Evolutionary conservation across 2,888 invertebrate species (phyloP).

Genomic region (Polydrusus cervinus): DNA sequence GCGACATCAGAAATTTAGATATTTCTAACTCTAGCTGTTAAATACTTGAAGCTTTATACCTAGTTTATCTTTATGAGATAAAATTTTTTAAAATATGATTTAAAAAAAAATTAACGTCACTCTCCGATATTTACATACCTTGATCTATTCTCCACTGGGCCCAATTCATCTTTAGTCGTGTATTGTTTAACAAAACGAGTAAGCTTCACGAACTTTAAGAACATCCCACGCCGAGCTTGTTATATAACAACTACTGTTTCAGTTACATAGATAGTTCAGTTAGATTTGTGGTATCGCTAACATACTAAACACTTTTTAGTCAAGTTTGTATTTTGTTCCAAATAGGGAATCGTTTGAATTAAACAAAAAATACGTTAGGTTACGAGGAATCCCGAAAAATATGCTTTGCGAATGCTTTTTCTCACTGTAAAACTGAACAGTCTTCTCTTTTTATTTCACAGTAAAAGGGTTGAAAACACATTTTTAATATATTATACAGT

Average conservation of each 20-base stretch:
- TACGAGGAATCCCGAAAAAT: background rate
- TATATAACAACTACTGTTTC: conserved; percentile 24
- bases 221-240: conserved; percentile 14
- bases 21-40: no score
- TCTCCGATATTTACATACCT: conserved; percentile 18
- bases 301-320: conserved; percentile 7
- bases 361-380: background rate
- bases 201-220: conserved; percentile 6
- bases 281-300: conserved; percentile 9
- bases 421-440: background rate
- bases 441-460: no score
- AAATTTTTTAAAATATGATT: no score
- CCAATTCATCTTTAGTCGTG: conserved; percentile 13
- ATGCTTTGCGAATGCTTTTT: background rate
- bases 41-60: no score
- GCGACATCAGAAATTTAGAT: no score
- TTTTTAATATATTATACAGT: background rate
- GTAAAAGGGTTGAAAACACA: background rate
- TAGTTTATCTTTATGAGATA: no score
- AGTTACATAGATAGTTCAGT: conserved; percentile 15
- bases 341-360: background rate
- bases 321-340: conserved; percentile 1
- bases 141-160: conserved; percentile 11
- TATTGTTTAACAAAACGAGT: conserved; percentile 24
- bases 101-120: background rate